phyloP scores from a whole-genome alignment of 2,797 vertebrate species.

The Harpagifer antarcticus region DNA sequence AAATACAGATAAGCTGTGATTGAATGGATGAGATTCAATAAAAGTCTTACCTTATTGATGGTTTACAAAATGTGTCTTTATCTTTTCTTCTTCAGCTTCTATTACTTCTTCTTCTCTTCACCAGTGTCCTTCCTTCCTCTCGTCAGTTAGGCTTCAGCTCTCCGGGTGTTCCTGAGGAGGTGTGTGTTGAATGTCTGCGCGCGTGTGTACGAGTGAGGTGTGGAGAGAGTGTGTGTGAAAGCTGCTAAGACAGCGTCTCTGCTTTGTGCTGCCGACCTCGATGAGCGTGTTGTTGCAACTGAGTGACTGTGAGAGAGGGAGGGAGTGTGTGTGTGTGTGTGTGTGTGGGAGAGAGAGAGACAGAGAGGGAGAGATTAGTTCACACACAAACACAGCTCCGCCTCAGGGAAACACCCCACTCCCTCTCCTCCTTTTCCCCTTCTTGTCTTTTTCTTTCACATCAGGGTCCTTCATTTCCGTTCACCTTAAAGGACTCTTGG shows the following conservation, averaged over 20 bases:
- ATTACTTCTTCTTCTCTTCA: conserved; percentile 8
- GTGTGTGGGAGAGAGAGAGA: not conserved
- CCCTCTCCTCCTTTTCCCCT: conserved; percentile 21
- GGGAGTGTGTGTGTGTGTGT: not conserved
- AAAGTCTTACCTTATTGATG: conserved; percentile 52
- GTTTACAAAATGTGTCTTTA: conserved; percentile 27
- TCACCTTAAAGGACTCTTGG: conserved; percentile 45
- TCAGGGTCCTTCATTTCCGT: conserved; percentile 36
- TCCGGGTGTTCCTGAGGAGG: conserved; percentile 27
- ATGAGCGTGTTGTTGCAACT: conserved; percentile 63
- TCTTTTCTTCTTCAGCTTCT: not conserved
- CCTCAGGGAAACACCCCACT: conserved; percentile 73
- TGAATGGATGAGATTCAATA: not conserved
- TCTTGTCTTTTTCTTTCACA: conserved; percentile 42
- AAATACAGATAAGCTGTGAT: not conserved
- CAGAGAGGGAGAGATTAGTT: conserved; percentile 57
- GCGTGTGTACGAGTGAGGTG: conserved; percentile 9
- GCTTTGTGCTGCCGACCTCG: conserved; percentile 76
- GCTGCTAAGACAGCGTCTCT: conserved; percentile 45
- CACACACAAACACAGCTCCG: conserved; percentile 69
- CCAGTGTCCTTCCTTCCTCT: conserved; percentile 10
- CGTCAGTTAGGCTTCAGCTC: conserved; percentile 34
- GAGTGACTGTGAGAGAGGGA: conserved; percentile 39
- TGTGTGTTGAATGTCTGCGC: conserved; percentile 32
- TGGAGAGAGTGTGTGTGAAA: conserved; percentile 14